Evolutionary conservation across 2,797 vertebrate species (phyloP), one percentile per base, ranked within the genome.

Genomic region (Tokudaia tokunoshimensis): DNA sequence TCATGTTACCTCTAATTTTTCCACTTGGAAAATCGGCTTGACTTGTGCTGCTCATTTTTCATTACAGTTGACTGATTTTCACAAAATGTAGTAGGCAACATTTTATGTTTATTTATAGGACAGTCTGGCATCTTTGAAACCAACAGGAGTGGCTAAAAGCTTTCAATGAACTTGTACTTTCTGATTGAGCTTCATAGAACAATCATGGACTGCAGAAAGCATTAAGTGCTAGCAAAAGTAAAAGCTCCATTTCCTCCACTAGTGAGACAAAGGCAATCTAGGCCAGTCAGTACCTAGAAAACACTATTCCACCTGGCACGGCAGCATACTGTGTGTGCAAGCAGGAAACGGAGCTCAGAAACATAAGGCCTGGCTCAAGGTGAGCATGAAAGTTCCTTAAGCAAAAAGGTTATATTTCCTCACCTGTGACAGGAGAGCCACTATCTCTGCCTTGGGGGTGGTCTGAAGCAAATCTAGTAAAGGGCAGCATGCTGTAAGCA

Each of bases 21-120:
- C 85, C 82, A 93, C 78, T 86, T 96, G 61, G 76, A 93, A 96
- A 97, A 67, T 20, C 24, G 37, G 92, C n/a, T 55, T 24, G 63
- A 76, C 72, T 89, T 96, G 72, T 89, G 80, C 31, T 96, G 89
- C 75, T 94, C 78, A 70, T 15, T 96, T 90, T 88, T 93, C 84
- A 88, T 22, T 55, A 63, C 34, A 84, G 7, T n/a, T 92, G 86
- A 70, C 89, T 88, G 93, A 92, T 94, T 72, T 93, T 90, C 92
- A 91, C 87, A 89, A 76, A 91, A 76, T 83, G 87, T 72, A 89
- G 82, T 31, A 92, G 70, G 78, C 26, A 70, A 76, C 67, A 92
- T 15, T 90, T 80, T 59, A 47, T 83, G 57, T 94, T 94, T 96
- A 83, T 95, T 91, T 86, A 94, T 34, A 93, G 85, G 61, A 47